Evolutionary conservation across 2,888 invertebrate genomes (phyloP), one percentile per base, ranked within the genome.

Genomic region (Thalpophila matura): DNA sequence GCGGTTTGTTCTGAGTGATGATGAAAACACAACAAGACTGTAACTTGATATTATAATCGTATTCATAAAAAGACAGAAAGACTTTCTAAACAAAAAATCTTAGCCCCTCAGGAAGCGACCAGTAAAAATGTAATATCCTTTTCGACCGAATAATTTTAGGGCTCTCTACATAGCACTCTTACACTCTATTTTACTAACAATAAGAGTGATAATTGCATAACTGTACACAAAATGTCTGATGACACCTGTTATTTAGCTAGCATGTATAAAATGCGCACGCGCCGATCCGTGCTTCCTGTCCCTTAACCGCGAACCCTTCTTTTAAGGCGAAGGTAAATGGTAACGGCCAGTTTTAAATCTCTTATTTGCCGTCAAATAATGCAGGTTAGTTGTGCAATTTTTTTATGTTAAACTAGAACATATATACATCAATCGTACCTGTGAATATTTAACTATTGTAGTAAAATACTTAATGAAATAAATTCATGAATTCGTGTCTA

Each of bases 261-360:
- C 14, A 33, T 51, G 40, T 45, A 24, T n/a, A 29, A 51, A 65
- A 60, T 22, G 54, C 64, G 55, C 54, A 49, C 16, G 54, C 77
- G 74, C 46, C 53, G 69, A 43, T 53, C 59, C 80, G 57, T 69
- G 53, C 53, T 72, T 82, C 82, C 82, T 78, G 77, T 68, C 61
- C 62, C 65, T 74, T 79, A 67, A 61, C 55, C 63, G 45, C 62
- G 50, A 59, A 62, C 63, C 62, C 66, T 62, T 50, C 65, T 57
- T 59, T 60, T 38, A 33, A 33, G 7, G 14, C n/a, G n/a, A n/a
- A n/a, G n/a, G n/a, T n/a, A n/a, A n/a, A n/a, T n/a, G n/a, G n/a
- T n/a, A n/a, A n/a, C n/a, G n/a, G n/a, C n/a, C n/a, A n/a, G n/a
- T n/a, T n/a, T n/a, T n/a, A n/a, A n/a, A n/a, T n/a, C n/a, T n/a